A percentile compares a stretch with the other conserved stretches of the same genome.
Conservation (phyloP, 2,888 invertebrate genomes). For the Pseudeuparius sepicola region DNA sequence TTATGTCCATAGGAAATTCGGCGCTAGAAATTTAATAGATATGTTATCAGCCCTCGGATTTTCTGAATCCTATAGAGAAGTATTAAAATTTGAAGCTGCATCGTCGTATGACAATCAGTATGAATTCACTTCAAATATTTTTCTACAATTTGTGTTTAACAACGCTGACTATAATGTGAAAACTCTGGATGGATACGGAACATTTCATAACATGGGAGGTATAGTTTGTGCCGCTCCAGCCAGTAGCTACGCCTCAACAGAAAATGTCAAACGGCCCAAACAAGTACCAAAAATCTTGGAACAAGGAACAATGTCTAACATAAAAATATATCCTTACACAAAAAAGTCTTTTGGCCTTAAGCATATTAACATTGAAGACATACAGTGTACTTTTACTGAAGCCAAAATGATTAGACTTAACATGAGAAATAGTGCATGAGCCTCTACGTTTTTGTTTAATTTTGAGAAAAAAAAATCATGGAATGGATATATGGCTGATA, state of each 20-base stretch:
- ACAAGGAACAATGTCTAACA: no score
- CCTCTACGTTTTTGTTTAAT: conserved; percentile 1
- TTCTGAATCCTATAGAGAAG: conserved; percentile 1
- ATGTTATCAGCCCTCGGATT: no score
- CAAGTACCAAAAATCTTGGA: no score
- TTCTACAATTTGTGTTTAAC: conserved; percentile 10
- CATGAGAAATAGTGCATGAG: conserved; percentile 8
- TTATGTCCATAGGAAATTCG: conserved; percentile 9
- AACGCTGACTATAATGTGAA: conserved; percentile 8
- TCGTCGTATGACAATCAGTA: conserved; percentile 1
- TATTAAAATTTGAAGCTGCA: conserved; percentile 9
- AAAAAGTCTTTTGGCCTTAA: no score
- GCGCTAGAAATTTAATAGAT: conserved; percentile 6
- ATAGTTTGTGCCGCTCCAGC: conserved; percentile 7
- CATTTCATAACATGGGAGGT: conserved; percentile 9
- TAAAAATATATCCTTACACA: no score
- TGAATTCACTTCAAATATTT: conserved; percentile 3
- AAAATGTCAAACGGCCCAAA: conserved; percentile 1
- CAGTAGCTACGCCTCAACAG: conserved; percentile 1
- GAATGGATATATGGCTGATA: conserved; percentile 6
- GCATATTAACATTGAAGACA: no score
- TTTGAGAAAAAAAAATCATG: not conserved
- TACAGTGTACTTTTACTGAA: no score
- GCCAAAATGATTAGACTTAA: no score
- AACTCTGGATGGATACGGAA: conserved; percentile 9